Percentiles rank a stretch among this genome's conserved stretches.
Evolutionary conservation across 2,797 vertebrate species (phyloP).

Genomic region (Microctenopoma stevenorrisi): DNA sequence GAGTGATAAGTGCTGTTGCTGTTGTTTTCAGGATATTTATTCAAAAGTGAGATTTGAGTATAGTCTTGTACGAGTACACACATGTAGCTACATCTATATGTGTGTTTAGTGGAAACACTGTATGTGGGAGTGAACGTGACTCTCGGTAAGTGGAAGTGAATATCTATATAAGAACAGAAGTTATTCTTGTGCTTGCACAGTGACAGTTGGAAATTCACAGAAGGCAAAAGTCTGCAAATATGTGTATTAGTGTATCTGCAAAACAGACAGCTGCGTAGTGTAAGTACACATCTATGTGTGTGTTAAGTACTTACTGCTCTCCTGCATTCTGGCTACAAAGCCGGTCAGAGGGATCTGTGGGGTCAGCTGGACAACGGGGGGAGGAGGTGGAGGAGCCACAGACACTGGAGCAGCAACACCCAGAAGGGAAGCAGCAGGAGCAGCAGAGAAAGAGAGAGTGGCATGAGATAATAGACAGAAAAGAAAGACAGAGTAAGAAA

Average conservation of each 20-base stretch:
- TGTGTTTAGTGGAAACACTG: too few species aligned
- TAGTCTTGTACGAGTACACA: not conserved
- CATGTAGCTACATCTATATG: not conserved
- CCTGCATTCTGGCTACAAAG: slow-evolving; percentile 99
- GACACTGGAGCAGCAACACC: slow-evolving; percentile 88
- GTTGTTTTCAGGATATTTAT: not conserved
- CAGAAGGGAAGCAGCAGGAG: slow-evolving; percentile 73
- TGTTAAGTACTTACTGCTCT: slow-evolving; percentile 96
- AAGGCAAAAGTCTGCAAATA: not conserved
- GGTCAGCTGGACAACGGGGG: slow-evolving; percentile 99
- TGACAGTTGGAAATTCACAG: not conserved
- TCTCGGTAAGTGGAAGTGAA: not conserved
- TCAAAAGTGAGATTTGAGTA: too few species aligned
- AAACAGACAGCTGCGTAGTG: not conserved
- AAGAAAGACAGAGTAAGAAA: slow-evolving; percentile 17
- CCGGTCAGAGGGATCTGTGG: slow-evolving; percentile 99
- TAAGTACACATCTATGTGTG: slow-evolving; percentile 4
- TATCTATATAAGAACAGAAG: not conserved
- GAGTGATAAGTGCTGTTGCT: not conserved
- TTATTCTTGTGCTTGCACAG: not conserved
- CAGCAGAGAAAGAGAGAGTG: slow-evolving; percentile 29
- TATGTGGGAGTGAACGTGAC: not conserved
- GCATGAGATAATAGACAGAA: slow-evolving; percentile 10
- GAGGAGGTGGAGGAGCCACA: slow-evolving; percentile 96
- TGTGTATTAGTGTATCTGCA: not conserved